A percentile compares a stretch with the other conserved stretches of the same genome.
Evolutionary conservation across 2,888 invertebrate species (phyloP).

Genomic region (Megamerina dolium): DNA sequence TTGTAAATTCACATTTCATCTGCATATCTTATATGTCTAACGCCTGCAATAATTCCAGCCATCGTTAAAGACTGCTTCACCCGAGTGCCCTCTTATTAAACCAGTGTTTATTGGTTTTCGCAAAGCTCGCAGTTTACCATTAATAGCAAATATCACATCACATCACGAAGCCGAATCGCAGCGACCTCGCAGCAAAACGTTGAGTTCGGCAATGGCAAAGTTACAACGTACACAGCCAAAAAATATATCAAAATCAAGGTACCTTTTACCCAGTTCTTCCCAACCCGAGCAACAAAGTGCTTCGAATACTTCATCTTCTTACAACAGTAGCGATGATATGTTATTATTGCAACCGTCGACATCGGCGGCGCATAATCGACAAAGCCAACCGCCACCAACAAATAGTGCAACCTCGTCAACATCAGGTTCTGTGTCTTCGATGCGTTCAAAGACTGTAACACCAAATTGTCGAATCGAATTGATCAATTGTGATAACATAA

Average conservation of each 20-base stretch:
- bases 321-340: slow-evolving; percentile 13
- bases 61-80: background rate
- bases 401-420: slow-evolving; percentile 14
- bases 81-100: background rate
- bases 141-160: slow-evolving; percentile 2
- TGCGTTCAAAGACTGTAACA: slow-evolving; percentile 11
- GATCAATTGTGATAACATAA: slow-evolving; percentile 47
- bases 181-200: slow-evolving; percentile 28
- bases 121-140: slow-evolving; percentile 28
- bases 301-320: slow-evolving; percentile 11
- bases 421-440: slow-evolving; percentile 13
- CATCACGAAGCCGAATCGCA: background rate
- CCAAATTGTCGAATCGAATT: slow-evolving; percentile 30
- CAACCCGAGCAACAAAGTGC: background rate
- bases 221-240: slow-evolving; percentile 2
- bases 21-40: too few relatives aligned
- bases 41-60: too few relatives aligned
- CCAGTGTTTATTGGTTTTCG: slow-evolving; percentile 20
- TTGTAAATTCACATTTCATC: too few relatives aligned
- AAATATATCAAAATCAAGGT: background rate
- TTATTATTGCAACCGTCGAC: too few relatives aligned
- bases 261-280: background rate
- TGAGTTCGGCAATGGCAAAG: slow-evolving; percentile 25
- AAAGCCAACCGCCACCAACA: slow-evolving; percentile 16
- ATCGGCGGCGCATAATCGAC: slow-evolving; percentile 15